Percentiles rank a stretch among this genome's conserved stretches.
Evolutionary conservation across 2,888 invertebrate species (phyloP).

Genomic region (Nysson spinosus): DNA sequence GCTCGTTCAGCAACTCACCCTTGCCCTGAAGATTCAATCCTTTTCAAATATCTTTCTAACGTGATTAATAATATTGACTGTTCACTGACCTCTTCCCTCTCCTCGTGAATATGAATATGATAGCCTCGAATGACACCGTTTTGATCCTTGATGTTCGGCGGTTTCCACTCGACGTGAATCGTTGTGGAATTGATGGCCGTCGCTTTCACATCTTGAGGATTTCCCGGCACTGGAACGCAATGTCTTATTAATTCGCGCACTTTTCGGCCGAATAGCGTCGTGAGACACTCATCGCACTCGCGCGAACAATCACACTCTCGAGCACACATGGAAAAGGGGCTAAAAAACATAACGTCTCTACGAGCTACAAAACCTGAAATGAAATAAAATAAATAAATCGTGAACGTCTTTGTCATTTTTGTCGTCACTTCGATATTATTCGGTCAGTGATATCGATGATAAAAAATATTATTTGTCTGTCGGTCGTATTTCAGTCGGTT

Average conservation of each 20-base stretch:
- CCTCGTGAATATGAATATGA: conserved; percentile 96
- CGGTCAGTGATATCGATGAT: no score
- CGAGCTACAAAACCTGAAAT: conserved; percentile 22
- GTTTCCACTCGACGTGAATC: conserved; percentile 95
- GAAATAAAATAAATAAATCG: conserved; percentile 22
- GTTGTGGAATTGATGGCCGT: conserved; percentile 96
- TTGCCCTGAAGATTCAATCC: conserved; percentile 80
- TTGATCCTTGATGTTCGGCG: conserved; percentile 92
- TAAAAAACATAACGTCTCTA: conserved; percentile 19
- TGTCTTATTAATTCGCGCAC: conserved; percentile 60
- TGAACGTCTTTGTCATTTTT: no score
- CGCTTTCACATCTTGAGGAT: conserved; percentile 95
- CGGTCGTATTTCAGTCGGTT: no score
- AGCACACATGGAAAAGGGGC: conserved; percentile 31
- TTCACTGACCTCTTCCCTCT: conserved; percentile 86
- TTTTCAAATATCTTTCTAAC: neutral
- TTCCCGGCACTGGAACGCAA: conserved; percentile 93
- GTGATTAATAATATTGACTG: neutral
- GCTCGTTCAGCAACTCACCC: conserved; percentile 89
- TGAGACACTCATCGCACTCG: no score
- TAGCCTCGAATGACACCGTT: conserved; percentile 98
- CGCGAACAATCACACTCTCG: conserved; percentile 54
- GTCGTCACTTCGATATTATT: no score
- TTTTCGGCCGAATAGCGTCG: no score
- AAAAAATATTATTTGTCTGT: no score